Conservation (phyloP, 2,797 vertebrate genomes). For the Octomys mimax region DNA sequence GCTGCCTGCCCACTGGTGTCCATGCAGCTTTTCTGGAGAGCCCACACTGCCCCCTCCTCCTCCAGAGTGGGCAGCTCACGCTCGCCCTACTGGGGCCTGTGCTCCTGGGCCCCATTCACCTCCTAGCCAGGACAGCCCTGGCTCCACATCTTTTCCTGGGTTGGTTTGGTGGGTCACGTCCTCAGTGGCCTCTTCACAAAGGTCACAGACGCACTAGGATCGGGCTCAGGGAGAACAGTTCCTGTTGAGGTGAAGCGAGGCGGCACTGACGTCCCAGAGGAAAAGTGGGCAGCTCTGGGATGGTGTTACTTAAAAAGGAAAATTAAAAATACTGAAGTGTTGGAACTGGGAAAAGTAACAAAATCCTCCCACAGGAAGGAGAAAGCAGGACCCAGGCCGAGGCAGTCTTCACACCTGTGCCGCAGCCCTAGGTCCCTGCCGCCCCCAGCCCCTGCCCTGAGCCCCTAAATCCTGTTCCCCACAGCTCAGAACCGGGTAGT, state of each 20-base stretch:
- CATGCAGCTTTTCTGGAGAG: no score
- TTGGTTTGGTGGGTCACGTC: background rate
- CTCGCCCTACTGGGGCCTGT: background rate
- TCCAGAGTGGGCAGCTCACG: rapidly evolving
- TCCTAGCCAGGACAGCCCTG: background rate
- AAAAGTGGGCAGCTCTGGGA: slow-evolving; percentile 27
- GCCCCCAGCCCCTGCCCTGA: rapidly evolving
- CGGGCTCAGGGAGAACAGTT: background rate
- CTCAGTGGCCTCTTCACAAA: background rate
- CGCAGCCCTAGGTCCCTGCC: no score
- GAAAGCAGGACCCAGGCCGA: background rate
- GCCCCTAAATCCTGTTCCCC: background rate
- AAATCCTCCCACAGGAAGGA: background rate
- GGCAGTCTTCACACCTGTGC: background rate
- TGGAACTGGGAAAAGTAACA: slow-evolving; percentile 14
- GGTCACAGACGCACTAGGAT: rapidly evolving
- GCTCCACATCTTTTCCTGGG: background rate
- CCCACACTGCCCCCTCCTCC: background rate
- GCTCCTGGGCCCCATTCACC: background rate
- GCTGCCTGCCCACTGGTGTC: rapidly evolving
- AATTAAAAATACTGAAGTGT: slow-evolving; percentile 52
- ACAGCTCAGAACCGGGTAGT: rapidly evolving
- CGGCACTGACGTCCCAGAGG: background rate
- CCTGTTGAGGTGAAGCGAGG: background rate
- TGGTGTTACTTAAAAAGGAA: slow-evolving; percentile 51